Conservation (phyloP, 2,888 invertebrate species). For the Pterostichus madidus region DNA sequence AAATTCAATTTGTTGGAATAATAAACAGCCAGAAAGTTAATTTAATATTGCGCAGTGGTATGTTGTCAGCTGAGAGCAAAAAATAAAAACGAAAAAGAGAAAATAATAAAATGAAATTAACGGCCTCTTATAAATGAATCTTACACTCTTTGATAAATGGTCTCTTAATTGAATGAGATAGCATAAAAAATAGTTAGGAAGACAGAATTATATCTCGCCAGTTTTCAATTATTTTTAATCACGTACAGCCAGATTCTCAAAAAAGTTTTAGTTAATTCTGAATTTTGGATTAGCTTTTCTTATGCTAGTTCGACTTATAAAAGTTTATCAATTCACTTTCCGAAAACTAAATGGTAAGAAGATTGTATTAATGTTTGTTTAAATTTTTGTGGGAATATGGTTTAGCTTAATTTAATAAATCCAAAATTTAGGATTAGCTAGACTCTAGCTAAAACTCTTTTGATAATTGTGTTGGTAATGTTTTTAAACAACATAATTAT, state of each 20-base stretch:
- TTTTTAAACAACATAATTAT: too few relatives aligned
- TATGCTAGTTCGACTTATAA: too few relatives aligned
- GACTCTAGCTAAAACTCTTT: too few relatives aligned
- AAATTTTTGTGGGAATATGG: too few relatives aligned
- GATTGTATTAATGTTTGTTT: too few relatives aligned
- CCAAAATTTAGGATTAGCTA: too few relatives aligned
- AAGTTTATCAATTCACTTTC: too few relatives aligned
- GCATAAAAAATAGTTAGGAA: slow-evolving; percentile 40
- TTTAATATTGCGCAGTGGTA: slow-evolving; percentile 48
- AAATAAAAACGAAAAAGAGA: slow-evolving; percentile 44
- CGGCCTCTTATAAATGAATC: slow-evolving; percentile 45
- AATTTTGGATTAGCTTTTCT: too few relatives aligned
- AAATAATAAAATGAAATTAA: slow-evolving; percentile 52
- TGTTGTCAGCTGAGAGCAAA: slow-evolving; percentile 29
- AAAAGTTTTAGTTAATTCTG: too few relatives aligned
- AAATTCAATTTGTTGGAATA: slow-evolving; percentile 56
- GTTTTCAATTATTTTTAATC: slow-evolving; percentile 45
- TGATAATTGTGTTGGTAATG: too few relatives aligned
- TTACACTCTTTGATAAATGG: slow-evolving; percentile 55
- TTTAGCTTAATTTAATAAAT: too few relatives aligned
- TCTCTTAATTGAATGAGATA: slow-evolving; percentile 53
- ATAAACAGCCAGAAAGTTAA: slow-evolving; percentile 54
- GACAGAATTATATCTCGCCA: slow-evolving; percentile 12
- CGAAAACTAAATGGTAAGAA: too few relatives aligned
- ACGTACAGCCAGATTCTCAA: neutral